Evolutionary conservation across 1,140 invertebrate species (phyloP).

Genomic region (Ephestia elutella): DNA sequence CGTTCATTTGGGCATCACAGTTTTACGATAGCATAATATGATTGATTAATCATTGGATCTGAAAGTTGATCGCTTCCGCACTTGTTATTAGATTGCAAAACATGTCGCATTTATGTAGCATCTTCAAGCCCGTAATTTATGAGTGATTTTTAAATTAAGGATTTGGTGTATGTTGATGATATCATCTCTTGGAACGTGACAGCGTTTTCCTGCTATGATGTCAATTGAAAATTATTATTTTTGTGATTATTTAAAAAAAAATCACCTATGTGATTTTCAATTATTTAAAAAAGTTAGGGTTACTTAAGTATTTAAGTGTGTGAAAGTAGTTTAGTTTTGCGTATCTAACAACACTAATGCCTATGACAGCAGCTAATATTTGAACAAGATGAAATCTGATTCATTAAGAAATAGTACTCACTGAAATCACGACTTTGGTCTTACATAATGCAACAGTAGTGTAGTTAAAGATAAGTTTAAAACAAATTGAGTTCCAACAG

Average conservation of each 20-base stretch:
- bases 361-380: not conserved
- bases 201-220: not conserved
- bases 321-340: too few relatives aligned
- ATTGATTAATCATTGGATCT: conserved; percentile 43
- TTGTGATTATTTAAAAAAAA: not conserved
- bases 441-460: too few relatives aligned
- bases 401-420: conserved; percentile 19
- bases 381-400: conserved; percentile 11
- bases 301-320: too few relatives aligned
- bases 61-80: conserved; percentile 40
- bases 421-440: conserved; percentile 15
- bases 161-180: not conserved
- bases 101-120: conserved; percentile 22
- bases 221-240: too few relatives aligned
- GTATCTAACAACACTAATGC: too few relatives aligned
- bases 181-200: not conserved
- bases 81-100: conserved; percentile 41
- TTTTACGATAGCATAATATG: conserved; percentile 42
- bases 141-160: not conserved
- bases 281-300: too few relatives aligned
- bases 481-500: conserved; percentile 40
- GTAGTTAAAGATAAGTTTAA: conserved; percentile 18
- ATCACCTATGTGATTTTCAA: too few relatives aligned
- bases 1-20: conserved; percentile 34
- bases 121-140: conserved; percentile 3